These are phyloP conservation scores for Phengaris alcon DNA, from an alignment of 2,888 invertebrate genomes.

Conservation along the genomic window DNA sequence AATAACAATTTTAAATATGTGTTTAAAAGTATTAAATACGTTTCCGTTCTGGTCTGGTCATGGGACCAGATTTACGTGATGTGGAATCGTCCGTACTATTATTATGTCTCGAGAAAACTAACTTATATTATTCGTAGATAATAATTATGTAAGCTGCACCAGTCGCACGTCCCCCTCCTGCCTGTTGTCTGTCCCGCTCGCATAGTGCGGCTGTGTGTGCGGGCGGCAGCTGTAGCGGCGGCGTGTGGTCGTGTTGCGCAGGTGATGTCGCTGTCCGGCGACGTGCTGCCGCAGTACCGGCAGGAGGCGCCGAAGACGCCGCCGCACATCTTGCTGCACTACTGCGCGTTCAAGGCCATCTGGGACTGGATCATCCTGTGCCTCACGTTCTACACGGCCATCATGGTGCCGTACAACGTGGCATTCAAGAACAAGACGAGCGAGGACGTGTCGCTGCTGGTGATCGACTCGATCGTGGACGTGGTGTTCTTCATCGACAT, in stretches of 20 bases:
- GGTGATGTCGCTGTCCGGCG: slow-evolving; percentile 96
- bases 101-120: no score
- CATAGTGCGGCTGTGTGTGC: not conserved
- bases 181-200: no score
- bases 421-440: slow-evolving; percentile 99
- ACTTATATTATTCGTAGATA: no score
- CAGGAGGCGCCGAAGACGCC: slow-evolving; percentile 99
- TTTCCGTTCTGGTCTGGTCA: no score
- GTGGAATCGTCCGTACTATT: no score
- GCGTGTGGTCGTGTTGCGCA: slow-evolving; percentile 44
- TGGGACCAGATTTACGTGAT: no score
- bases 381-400: slow-evolving; percentile 99
- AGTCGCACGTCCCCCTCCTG: no score
- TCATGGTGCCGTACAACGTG: slow-evolving; percentile 99
- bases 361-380: slow-evolving; percentile 99
- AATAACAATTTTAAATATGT: no score
- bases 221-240: slow-evolving; percentile 28
- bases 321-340: slow-evolving; percentile 99
- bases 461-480: slow-evolving; percentile 98
- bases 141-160: no score
- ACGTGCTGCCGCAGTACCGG: slow-evolving; percentile 98
- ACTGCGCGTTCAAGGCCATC: slow-evolving; percentile 99
- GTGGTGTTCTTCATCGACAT: slow-evolving; percentile 99
- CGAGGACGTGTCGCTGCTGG: slow-evolving; percentile 95
- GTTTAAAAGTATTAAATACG: no score